Conservation (phyloP, 1,140 invertebrate species). For the Drosophila tani region DNA sequence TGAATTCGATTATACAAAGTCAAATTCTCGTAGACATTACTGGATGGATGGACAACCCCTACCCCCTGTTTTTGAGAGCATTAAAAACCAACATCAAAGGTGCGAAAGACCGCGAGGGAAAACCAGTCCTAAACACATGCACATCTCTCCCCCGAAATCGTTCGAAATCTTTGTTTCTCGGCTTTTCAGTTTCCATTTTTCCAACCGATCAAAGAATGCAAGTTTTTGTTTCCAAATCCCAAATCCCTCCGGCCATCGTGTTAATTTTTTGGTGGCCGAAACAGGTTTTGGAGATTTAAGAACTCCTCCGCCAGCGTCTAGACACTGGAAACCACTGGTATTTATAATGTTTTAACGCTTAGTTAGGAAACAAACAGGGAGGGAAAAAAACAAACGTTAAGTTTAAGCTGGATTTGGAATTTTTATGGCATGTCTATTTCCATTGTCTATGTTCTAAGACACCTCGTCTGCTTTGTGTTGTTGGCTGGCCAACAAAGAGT, state of each 20-base stretch:
- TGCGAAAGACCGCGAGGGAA: conserved; percentile 40
- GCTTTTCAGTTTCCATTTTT: conserved; percentile 43
- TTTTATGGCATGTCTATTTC: conserved; percentile 40
- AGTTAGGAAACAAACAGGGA: conserved; percentile 37
- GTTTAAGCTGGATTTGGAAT: conserved; percentile 40
- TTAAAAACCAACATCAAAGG: conserved; percentile 54
- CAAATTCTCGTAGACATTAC: conserved; percentile 62
- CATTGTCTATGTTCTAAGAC: conserved; percentile 52
- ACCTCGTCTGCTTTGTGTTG: conserved; percentile 31
- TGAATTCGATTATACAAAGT: conserved; percentile 76
- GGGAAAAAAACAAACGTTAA: conserved; percentile 30
- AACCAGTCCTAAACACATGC: conserved; percentile 31
- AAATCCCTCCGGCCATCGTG: conserved; percentile 31
- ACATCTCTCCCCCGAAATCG: conserved; percentile 27
- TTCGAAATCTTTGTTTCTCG: conserved; percentile 14
- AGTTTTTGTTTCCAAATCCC: conserved; percentile 41
- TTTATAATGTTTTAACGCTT: conserved; percentile 55
- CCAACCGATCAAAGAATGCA: conserved; percentile 42
- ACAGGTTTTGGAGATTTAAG: conserved; percentile 47
- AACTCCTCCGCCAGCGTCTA: conserved; percentile 36
- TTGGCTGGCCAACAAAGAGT: conserved; percentile 24
- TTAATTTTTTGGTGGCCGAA: conserved; percentile 38
- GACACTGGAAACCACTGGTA: conserved; percentile 43
- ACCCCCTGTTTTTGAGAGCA: conserved; percentile 18
- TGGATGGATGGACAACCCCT: conserved; percentile 48